Base-by-base conservation (phyloP, 2,888 invertebrate genomes). In the Erebia aethiops region DNA sequence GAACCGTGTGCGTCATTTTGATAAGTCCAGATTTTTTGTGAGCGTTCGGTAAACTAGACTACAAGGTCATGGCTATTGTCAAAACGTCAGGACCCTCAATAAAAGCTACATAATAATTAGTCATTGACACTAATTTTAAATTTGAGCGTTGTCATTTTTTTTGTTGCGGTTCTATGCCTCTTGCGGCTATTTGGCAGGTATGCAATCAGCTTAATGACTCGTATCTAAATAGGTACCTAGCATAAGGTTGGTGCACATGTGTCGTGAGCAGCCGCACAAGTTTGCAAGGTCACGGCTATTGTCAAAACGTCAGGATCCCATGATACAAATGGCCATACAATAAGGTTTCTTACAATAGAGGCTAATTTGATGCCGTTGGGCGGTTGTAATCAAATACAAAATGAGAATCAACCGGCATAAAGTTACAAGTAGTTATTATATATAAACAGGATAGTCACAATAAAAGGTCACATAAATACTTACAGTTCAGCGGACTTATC, bases 281-380 rank as follows among this genome's bases (percentile, higher is more conserved):
- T 14, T 14, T 26, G 60, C 62, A 71, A 70, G 72, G 72, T 49
- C 72, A 63, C 35, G 49, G 51, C 70, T 46, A 67, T 72, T 70
- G 66, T 70, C 63, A 57, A 63, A 63, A 63, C 51, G 51, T 26
- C 63, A 63, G 63, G 51, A 54, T 13, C 11, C n/a, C 35, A 16
- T 54, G 41, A 54, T 65, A 54, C 41, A 64, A 64, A 54, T 52
- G 35, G 35, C n/a, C 13, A 65, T 41, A 54, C 18, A 65, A 52
- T 54, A 11, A 41, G 64, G 21, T 51, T 14, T 8, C 9, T 51
- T 63, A 63, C 63, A 63, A 63, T 63, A n/a, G 63, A 63, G n/a
- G 26, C 26, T 63, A 51, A 63, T 63, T 63, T n/a, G 63, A 49
- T n/a, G 21, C 49, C 13, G n/a, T n/a, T 18, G 14, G 26, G 26